These are phyloP conservation scores for Alligator sinensis DNA, from an alignment of 2,113 vertebrate species.

Conservation along the genomic window DNA sequence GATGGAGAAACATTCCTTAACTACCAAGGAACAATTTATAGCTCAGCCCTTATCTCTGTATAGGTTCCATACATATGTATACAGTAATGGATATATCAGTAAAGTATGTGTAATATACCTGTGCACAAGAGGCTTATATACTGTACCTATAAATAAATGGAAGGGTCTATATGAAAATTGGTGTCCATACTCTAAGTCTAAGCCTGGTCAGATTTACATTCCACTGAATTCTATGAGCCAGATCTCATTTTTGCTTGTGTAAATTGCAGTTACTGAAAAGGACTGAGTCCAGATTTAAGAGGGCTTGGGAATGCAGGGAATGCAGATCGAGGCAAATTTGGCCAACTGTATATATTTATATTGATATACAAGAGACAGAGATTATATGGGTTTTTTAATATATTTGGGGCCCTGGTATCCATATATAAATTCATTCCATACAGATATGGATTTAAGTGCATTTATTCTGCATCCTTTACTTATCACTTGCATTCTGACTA, in stretches of 20 bases:
- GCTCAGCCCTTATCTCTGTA: background rate
- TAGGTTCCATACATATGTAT: background rate
- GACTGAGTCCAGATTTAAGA: background rate
- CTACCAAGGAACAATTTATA: background rate
- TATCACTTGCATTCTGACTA: background rate
- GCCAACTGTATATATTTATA: fast-evolving
- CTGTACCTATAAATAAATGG: background rate
- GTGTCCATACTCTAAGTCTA: background rate
- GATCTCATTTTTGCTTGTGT: background rate
- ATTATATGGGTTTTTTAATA: background rate
- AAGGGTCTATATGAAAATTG: background rate
- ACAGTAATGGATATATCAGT: background rate
- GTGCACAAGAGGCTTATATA: background rate
- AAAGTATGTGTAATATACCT: background rate
- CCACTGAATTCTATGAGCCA: background rate
- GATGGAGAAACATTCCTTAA: background rate
- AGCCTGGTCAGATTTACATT: background rate
- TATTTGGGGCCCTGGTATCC: background rate
- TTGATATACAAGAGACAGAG: background rate
- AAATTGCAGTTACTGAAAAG: background rate
- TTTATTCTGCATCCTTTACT: background rate
- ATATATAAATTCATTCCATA: background rate
- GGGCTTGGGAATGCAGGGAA: background rate
- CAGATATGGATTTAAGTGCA: background rate
- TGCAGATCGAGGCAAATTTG: fast-evolving